Evolutionary conservation across 2,797 vertebrate genomes (phyloP).

Genomic region (Alosa sapidissima): DNA sequence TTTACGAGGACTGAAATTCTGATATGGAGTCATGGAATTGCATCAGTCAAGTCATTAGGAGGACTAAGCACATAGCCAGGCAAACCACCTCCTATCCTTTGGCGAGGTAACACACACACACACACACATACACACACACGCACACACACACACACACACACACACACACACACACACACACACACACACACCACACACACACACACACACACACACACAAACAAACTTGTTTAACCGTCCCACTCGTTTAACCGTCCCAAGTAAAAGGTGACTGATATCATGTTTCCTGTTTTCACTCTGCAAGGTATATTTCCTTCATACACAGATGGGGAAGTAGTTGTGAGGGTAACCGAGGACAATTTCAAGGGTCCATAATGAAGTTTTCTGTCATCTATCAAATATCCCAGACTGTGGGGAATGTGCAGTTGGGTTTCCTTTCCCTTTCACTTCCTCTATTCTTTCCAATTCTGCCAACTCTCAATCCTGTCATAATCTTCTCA

Average conservation of each 20-base stretch:
- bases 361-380: no score
- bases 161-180: neutral
- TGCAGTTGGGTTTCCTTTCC: neutral
- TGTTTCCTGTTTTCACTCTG: no score
- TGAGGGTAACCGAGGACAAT: no score
- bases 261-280: neutral
- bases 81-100: neutral
- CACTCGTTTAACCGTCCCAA: neutral
- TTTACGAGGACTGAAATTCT: slow-evolving; percentile 15
- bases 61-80: neutral
- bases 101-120: neutral
- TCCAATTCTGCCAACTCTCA: neutral
- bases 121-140: neutral
- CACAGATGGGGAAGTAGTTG: no score
- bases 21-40: neutral
- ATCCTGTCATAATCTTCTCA: neutral
- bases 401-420: neutral
- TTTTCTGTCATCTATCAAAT: neutral
- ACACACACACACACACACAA: neutral
- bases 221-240: neutral
- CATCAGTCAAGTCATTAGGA: neutral
- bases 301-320: no score
- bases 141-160: neutral
- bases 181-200: neutral
- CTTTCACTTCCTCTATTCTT: neutral